Evolutionary conservation across 2,113 vertebrate genomes (phyloP), one percentile per base, ranked within the genome.

Genomic region (Strix uralensis): DNA sequence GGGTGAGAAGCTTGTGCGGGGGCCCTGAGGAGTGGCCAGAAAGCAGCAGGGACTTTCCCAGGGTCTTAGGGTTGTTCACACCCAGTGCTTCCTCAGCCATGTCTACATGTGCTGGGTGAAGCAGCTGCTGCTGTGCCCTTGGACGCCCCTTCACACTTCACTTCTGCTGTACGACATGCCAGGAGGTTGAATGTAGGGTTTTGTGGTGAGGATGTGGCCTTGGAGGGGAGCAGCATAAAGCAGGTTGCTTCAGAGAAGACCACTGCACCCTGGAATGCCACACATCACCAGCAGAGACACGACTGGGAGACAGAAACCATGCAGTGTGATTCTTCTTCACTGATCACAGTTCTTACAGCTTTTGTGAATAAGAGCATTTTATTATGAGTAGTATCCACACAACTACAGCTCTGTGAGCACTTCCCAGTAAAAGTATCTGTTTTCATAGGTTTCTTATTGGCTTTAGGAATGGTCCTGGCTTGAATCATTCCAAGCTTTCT

Each of bases 111-210:
- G 70, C 47, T 63, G 47, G 38, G 14, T 36, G 83, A 51, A 84
- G 52, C 20, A 66, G 36, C 42, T 46, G n/a, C 8, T 49, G 29
- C 54, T n/a, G 30, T 29, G 34, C 15, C 5, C 36, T 29, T 75
- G 71, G 75, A 42, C 40, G 9, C 12, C 7, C 69, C 3, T 1
- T 51, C 63, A 32, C n/a, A 15, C 23, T 49, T 83, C 27, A 5
- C 11, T 38, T 22, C 55, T 78, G 55, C 78, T 62, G 27, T 62
- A 30, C 52, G 38, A 14, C 2, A 0, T 26, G 14, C 65, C 2
- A 0, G 20, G 14, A 89, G 55, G 12, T 9, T 26, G 54, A 29
- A 25, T 0, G 0, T 6, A 49, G 25, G 42, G 5, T 36, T 34
- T 3, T 7, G 44, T n/a, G 67, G 18, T 30, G 44, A 75, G 59